Evolutionary conservation across 2,888 invertebrate genomes (phyloP).

Genomic region (Lypha dubia): DNA sequence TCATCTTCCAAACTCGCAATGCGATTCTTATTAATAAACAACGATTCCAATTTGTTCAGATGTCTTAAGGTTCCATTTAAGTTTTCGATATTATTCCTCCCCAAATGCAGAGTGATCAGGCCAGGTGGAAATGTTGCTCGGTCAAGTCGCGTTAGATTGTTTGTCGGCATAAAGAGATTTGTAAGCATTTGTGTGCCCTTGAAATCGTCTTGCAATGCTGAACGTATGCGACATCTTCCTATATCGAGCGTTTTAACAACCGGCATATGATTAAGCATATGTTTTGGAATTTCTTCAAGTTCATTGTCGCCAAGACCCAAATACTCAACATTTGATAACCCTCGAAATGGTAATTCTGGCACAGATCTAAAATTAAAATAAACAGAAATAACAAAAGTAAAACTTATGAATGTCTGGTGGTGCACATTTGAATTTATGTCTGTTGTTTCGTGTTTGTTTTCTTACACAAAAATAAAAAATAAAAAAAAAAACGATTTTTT

Average conservation of each 20-base stretch:
- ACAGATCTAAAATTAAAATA: constrained; percentile 86
- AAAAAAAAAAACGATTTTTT: constrained; percentile 5
- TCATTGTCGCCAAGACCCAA: constrained; percentile 92
- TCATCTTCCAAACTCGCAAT: constrained; percentile 90
- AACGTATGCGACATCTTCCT: constrained; percentile 90
- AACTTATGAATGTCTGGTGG: constrained; percentile 10
- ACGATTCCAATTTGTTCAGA: constrained; percentile 89
- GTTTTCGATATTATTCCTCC: constrained; percentile 88
- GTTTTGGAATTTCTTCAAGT: constrained; percentile 89
- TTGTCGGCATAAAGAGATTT: constrained; percentile 89
- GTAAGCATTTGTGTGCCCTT: constrained; percentile 88
- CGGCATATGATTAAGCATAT: constrained; percentile 90
- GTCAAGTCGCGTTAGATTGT: constrained; percentile 89
- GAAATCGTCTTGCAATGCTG: constrained; percentile 90
- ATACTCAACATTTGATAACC: constrained; percentile 88
- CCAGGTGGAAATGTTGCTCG: constrained; percentile 88
- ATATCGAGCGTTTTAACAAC: constrained; percentile 92
- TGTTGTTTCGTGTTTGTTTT: not conserved
- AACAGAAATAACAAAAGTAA: constrained; percentile 29
- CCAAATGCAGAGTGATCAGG: constrained; percentile 89
- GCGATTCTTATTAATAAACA: constrained; percentile 91
- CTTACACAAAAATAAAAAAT: not conserved
- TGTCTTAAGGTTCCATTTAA: constrained; percentile 91
- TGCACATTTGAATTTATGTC: not conserved
- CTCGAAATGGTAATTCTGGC: constrained; percentile 89